Evolutionary conservation across 2,797 vertebrate genomes (phyloP), one percentile per base, ranked within the genome.

Genomic region (Taenioides sp.): DNA sequence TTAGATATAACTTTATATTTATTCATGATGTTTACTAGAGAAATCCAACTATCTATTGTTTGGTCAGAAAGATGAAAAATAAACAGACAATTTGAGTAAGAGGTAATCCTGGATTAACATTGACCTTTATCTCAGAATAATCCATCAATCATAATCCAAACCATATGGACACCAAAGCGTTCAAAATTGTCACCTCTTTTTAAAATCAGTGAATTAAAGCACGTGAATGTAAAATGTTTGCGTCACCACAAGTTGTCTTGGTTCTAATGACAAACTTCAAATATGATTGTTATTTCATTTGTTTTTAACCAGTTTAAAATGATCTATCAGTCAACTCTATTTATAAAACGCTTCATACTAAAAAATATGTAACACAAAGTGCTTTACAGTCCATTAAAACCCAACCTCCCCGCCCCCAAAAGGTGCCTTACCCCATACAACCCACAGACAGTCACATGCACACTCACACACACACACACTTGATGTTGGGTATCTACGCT

Each of bases 51-150:
- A 20, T 37, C 20, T 37, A 62, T 62, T 62, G 60, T 62, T 43
- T 37, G 31, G 20, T 23, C 16, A 14, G 11, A 43, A 63, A 63
- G 20, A 63, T 43, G 61, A 40, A 34, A 3, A 43, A 40, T n/a
- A 43, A 63, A 23, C 6, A 40, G n/a, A 63, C 61, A 63, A 43
- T 40, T 40, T 63, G 34, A 62, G 18, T n/a, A 11, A 27, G 31
- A 63, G 10, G 20, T 63, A 63, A 63, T 40, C 61, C 61, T 63
- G 37, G 61, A 63, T 63, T 63, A 43, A 63, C 61, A 43, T 11
- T 43, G 34, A 40, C 34, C 34, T 63, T 63, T 22, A 63, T 12
- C 6, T 63, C 1, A 22, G 6, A 43, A 63, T 43, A 63, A 63
- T 43, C 61, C 59, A 61, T n/a, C 59, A 1, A 1, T 43, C 34